A percentile compares a stretch with the other conserved stretches of the same genome.
These are phyloP conservation scores for Drosophila incognita DNA, from an alignment of 2,888 invertebrate genomes.

Conservation along the genomic window DNA sequence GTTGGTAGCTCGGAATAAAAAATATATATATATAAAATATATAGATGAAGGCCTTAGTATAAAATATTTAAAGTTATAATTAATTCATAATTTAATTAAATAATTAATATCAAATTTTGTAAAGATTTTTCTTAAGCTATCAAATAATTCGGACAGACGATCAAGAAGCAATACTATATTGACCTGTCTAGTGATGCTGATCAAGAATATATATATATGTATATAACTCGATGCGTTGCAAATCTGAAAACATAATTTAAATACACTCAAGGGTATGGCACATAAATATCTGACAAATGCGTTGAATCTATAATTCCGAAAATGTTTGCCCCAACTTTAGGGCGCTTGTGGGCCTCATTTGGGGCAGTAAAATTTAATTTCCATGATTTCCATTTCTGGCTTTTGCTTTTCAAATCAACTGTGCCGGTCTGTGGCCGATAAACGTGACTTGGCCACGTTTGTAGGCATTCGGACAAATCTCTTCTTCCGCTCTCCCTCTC, in stretches of 20 bases:
- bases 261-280: neutral
- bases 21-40: neutral
- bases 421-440: conserved; percentile 60
- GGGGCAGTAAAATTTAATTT: conserved; percentile 21
- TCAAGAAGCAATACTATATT: neutral
- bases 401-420: conserved; percentile 14
- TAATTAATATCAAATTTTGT: neutral
- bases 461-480: conserved; percentile 39
- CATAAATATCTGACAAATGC: conserved; percentile 2
- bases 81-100: neutral
- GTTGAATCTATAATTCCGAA: conserved; percentile 12
- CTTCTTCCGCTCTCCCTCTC: neutral
- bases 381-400: conserved; percentile 13
- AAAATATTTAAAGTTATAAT: neutral
- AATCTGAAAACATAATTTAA: neutral
- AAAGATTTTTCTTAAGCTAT: neutral
- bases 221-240: neutral
- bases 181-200: neutral
- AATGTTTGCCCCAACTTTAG: conserved; percentile 2
- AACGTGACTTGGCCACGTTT: conserved; percentile 74
- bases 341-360: neutral
- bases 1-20: neutral
- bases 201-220: neutral
- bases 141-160: neutral
- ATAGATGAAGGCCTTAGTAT: too few species aligned